These are phyloP conservation scores for Danio aesculapii DNA, from an alignment of 2,797 vertebrate genomes.

Conservation along the genomic window DNA sequence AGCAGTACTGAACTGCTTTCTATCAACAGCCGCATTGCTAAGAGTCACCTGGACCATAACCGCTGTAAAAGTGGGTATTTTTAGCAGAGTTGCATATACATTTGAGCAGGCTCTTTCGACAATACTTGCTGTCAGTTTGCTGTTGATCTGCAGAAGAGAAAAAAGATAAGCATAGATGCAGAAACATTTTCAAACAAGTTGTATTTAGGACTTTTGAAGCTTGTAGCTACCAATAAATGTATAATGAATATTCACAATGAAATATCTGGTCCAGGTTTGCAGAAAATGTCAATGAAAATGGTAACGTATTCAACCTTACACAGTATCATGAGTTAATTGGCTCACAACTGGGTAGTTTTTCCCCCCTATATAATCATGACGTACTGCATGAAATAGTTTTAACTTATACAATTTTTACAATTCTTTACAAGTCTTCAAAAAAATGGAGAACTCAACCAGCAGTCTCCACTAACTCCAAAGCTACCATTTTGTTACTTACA, in stretches of 20 bases:
- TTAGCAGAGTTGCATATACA: background rate
- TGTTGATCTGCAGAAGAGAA: background rate
- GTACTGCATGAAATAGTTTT: no score
- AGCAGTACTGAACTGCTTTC: conserved; percentile 41
- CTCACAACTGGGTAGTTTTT: no score
- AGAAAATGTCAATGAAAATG: no score
- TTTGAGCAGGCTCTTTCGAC: conserved; percentile 27
- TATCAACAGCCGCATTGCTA: conserved; percentile 31
- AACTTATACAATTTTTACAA: no score
- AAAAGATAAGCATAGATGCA: background rate
- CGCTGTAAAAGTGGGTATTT: background rate
- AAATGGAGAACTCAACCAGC: no score
- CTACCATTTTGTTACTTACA: no score
- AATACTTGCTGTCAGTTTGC: background rate
- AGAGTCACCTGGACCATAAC: background rate
- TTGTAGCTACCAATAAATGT: background rate
- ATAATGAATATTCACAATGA: background rate
- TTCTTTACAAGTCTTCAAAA: no score
- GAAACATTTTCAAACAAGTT: no score
- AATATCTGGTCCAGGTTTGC: background rate
- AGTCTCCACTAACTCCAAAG: no score
- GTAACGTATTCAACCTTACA: no score
- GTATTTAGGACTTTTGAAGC: background rate
- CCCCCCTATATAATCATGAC: no score
- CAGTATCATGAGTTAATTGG: no score